phyloP scores from a whole-genome alignment of 2,113 vertebrate genomes.

The Tilapia sparmanii region DNA sequence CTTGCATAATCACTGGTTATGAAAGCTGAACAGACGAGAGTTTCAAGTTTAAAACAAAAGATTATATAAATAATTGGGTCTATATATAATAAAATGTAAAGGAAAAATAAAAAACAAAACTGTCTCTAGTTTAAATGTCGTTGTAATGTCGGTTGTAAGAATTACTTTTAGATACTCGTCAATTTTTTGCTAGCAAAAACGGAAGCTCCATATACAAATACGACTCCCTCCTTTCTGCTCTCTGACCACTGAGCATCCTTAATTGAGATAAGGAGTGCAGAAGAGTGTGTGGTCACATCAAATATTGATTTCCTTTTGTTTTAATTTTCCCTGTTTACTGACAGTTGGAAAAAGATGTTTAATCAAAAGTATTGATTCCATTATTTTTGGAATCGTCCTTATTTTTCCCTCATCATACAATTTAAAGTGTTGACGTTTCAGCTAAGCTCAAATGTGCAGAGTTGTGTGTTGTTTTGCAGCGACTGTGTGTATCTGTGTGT shows the following conservation, averaged over 20 bases:
- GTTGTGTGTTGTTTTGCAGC: neutral
- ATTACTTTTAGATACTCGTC: neutral
- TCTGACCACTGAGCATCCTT: neutral
- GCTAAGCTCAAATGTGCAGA: neutral
- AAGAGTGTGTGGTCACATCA: neutral
- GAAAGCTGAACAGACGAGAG: neutral
- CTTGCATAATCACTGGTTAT: neutral
- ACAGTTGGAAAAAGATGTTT: neutral
- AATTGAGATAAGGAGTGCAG: neutral
- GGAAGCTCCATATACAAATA: neutral
- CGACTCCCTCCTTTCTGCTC: neutral
- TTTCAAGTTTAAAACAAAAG: neutral
- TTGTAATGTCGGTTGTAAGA: neutral
- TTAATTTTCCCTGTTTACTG: neutral
- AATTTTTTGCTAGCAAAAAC: neutral
- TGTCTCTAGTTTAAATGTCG: neutral
- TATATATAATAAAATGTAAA: neutral
- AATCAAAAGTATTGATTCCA: neutral
- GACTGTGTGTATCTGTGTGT: neutral
- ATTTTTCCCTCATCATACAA: neutral
- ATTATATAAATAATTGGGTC: neutral
- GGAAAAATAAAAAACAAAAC: accelerated
- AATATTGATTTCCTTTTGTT: neutral
- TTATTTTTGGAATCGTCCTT: neutral
- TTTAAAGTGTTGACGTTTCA: neutral